phyloP scores from a whole-genome alignment of 1,140 invertebrate species.

The Saccostrea cuccullata region DNA sequence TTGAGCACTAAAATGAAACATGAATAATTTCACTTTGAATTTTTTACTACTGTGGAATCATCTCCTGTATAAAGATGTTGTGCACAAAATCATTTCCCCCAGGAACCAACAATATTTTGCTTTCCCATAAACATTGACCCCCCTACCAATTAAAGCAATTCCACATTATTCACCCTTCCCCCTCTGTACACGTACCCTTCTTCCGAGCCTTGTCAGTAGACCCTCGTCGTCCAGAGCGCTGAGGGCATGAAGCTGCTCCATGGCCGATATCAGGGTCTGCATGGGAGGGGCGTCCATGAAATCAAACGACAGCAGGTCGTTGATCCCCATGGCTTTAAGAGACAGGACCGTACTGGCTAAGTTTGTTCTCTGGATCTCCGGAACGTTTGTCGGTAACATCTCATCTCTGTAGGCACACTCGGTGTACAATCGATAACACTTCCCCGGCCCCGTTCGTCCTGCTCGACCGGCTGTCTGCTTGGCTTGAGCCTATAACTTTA shows the following conservation, averaged over 20 bases:
- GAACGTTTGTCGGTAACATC: slow-evolving; percentile 99
- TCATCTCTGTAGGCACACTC: slow-evolving; percentile 98
- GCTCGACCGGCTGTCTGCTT: slow-evolving; percentile 98
- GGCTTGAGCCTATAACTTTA: slow-evolving; percentile 87
- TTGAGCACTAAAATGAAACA: too few relatives aligned
- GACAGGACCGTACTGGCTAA: slow-evolving; percentile 96
- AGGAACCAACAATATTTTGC: too few relatives aligned
- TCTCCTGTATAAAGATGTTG: too few relatives aligned
- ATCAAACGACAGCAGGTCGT: slow-evolving; percentile 99
- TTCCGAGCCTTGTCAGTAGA: slow-evolving; percentile 92
- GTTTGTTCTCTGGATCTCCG: slow-evolving; percentile 99
- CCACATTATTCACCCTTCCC: too few relatives aligned
- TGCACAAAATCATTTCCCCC: too few relatives aligned
- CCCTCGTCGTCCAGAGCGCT: slow-evolving; percentile 99
- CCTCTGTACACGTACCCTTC: slow-evolving; percentile 83
- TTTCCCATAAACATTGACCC: too few relatives aligned
- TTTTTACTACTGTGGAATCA: too few relatives aligned
- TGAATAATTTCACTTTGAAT: too few relatives aligned
- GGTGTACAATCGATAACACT: slow-evolving; percentile 98
- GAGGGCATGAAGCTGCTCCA: slow-evolving; percentile 97
- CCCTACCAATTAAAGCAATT: too few relatives aligned
- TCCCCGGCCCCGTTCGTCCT: slow-evolving; percentile 97
- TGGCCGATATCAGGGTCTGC: slow-evolving; percentile 93
- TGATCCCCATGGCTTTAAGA: slow-evolving; percentile 99
- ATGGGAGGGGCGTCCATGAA: slow-evolving; percentile 99